phyloP scores from a whole-genome alignment of 2,888 invertebrate genomes.

The Eupithecia vulgata region DNA sequence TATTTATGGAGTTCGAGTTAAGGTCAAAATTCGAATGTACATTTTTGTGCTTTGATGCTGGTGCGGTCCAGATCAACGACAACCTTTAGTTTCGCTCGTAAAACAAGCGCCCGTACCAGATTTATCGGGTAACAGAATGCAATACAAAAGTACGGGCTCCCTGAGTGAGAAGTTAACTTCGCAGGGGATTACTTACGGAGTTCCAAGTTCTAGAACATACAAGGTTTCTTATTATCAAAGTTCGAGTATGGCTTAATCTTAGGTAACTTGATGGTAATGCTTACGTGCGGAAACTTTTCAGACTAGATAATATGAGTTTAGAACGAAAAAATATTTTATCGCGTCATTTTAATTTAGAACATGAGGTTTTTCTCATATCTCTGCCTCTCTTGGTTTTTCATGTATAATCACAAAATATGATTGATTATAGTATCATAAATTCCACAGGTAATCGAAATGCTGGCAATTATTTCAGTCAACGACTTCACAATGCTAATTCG shows the following conservation, averaged over 20 bases:
- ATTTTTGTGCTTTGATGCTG: background rate
- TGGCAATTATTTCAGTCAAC: no score
- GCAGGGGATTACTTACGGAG: constrained; percentile 25
- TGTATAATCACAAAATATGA: no score
- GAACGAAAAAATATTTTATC: background rate
- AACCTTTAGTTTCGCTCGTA: constrained; percentile 3
- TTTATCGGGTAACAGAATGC: background rate
- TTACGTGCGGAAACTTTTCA: constrained; percentile 2
- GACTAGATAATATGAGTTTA: background rate
- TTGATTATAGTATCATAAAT: no score
- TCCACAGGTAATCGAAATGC: no score
- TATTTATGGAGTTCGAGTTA: no score
- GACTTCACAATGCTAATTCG: no score
- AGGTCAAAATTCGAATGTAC: background rate
- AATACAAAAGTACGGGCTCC: constrained; percentile 7
- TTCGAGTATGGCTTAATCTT: background rate
- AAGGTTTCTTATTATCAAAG: constrained; percentile 15
- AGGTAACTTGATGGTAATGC: constrained; percentile 2
- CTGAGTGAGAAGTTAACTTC: constrained; percentile 19
- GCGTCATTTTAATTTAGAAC: background rate
- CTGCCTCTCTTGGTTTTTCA: background rate
- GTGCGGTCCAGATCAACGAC: background rate
- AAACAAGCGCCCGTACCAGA: background rate
- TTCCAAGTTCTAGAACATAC: constrained; percentile 26
- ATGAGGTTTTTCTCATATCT: background rate